Evolutionary conservation across 1,140 invertebrate genomes (phyloP), one percentile per base, ranked within the genome.

Genomic region (Pseudomyrmex cubaensis): DNA sequence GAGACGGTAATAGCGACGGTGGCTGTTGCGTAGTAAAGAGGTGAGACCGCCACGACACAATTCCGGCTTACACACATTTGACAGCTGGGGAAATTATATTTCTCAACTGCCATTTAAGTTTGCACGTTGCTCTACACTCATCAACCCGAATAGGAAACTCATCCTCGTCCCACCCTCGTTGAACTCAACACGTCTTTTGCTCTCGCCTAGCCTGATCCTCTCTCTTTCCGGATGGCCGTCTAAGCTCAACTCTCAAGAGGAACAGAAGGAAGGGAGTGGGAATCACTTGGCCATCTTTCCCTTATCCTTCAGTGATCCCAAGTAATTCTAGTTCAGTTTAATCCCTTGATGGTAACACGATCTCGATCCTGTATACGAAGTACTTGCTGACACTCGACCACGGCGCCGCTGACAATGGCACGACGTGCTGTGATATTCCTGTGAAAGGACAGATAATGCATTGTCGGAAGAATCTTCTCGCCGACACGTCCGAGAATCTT

Each of bases 11-110:
- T 69, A 44, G 50, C 61, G 48, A 87, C 73, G 80, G 67, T 50
- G 63, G 50, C 78, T 82, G 85, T 87, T 88, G 64, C 61, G 50
- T 59, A 82, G 4, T 48, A 73, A 25, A 75, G 86, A 61, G 80
- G 84, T 77, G 75, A 69, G 87, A 88, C 85, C 85, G 61, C 89
- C 85, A 75, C 87, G 88, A 83, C 85, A 91, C 82, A 86, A 87
- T 92, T 91, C 87, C 89, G 84, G 86, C 86, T 86, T 89, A 85
- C 85, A 86, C 86, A 88, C 80, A 90, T 92, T 92, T 92, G 92
- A 93, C 92, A 93, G 92, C 83, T 89, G 85, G 85, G 90, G 90
- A 92, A 93, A 93, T 93, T 92, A 93, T 93, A 93, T 93, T 93
- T 92, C 92, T 92, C 91, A 92, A 92, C 91, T 92, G 91, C 89